Conservation (phyloP, 2,888 invertebrate species). For the Tetropium fuscum region DNA sequence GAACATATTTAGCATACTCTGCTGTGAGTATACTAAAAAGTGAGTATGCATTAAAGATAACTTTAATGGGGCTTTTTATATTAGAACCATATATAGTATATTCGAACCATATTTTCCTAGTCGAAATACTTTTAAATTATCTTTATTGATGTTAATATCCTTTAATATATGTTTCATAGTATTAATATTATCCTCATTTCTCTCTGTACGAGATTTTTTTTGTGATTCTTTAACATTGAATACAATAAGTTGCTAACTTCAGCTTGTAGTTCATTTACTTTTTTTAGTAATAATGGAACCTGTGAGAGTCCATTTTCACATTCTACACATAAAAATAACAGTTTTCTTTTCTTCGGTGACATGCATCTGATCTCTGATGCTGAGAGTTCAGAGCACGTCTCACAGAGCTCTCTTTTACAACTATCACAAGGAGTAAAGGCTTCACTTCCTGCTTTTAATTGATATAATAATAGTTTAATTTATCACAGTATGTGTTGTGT, state of each 20-base stretch:
- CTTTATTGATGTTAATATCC: not conserved
- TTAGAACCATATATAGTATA: too few relatives aligned
- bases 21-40: too few relatives aligned
- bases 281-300: not conserved
- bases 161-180: too few relatives aligned
- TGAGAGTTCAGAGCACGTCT: not conserved
- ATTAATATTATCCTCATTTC: not conserved
- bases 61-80: too few relatives aligned
- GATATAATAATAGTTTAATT: too few relatives aligned
- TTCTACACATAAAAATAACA: not conserved
- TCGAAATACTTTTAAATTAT: not conserved
- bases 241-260: not conserved
- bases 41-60: too few relatives aligned
- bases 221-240: not conserved
- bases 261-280: conserved; percentile 2
- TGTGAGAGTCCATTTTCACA: not conserved
- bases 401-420: not conserved
- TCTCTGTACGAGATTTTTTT: conserved; percentile 12
- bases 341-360: not conserved
- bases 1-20: not conserved
- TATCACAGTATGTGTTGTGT: too few relatives aligned
- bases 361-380: not conserved
- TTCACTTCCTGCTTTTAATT: too few relatives aligned
- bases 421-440: not conserved
- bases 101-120: not conserved